phyloP scores from a whole-genome alignment of 2,888 invertebrate genomes.

The Auanema freiburgensis region DNA sequence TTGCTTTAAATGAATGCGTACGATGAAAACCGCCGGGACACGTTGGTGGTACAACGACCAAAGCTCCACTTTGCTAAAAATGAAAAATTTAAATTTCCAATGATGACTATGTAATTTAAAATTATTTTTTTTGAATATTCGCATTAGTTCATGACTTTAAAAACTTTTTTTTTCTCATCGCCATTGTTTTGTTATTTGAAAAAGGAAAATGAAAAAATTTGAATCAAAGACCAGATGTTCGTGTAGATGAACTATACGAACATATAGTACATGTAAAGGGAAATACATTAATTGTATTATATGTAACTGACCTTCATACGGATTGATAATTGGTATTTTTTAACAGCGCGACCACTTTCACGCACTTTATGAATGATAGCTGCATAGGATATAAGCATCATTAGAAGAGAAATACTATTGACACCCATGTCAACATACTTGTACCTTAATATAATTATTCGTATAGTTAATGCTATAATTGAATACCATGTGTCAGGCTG shows the following conservation, averaged over 20 bases:
- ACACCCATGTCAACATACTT: slow-evolving; percentile 59
- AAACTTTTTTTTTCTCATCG: too few species aligned
- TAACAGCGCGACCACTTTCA: slow-evolving; percentile 57
- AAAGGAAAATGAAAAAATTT: too few species aligned
- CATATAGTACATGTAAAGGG: too few species aligned
- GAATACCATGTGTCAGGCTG: slow-evolving; percentile 46
- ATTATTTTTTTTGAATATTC: too few species aligned
- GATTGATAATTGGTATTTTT: slow-evolving; percentile 56
- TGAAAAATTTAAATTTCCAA: too few species aligned
- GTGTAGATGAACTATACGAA: too few species aligned
- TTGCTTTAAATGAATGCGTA: slow-evolving; percentile 50
- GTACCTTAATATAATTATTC: slow-evolving; percentile 38
- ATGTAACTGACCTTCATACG: slow-evolving; percentile 42
- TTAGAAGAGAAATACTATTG: slow-evolving; percentile 49
- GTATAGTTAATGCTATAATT: not conserved
- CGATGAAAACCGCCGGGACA: slow-evolving; percentile 26
- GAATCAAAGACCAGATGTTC: too few species aligned
- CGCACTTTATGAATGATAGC: slow-evolving; percentile 60
- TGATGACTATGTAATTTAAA: too few species aligned
- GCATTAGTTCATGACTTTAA: too few species aligned
- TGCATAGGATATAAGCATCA: slow-evolving; percentile 60
- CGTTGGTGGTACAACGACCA: slow-evolving; percentile 1
- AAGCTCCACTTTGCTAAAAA: not conserved
- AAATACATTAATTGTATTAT: not conserved
- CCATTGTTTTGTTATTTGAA: too few species aligned